These are phyloP conservation scores for Poecilobothrus nobilitatus DNA, from an alignment of 2,888 invertebrate species.

Conservation along the genomic window DNA sequence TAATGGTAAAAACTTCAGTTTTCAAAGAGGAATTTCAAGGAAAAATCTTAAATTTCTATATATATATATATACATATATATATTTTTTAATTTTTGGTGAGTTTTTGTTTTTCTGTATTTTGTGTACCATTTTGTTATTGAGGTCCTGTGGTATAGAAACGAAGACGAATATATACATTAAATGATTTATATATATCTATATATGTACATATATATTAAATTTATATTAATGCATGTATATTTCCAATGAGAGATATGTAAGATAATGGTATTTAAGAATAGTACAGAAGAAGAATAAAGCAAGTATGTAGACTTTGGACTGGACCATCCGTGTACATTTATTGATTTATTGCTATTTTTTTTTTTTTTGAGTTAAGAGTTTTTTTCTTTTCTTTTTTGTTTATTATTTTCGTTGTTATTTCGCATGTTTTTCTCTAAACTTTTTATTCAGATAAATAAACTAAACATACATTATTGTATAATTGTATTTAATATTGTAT, in stretches of 20 bases:
- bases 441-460: background rate
- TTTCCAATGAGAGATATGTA: background rate
- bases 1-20: background rate
- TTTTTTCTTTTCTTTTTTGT: background rate
- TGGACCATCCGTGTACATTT: conserved; percentile 4
- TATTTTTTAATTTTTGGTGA: background rate
- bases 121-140: background rate
- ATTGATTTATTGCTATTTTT: conserved; percentile 1
- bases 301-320: background rate
- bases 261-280: background rate
- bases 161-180: background rate
- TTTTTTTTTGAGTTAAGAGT: background rate
- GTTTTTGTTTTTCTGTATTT: background rate
- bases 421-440: background rate
- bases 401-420: background rate
- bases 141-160: background rate
- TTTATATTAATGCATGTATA: background rate
- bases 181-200: background rate
- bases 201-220: background rate
- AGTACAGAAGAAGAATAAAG: background rate
- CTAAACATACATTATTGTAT: too few relatives aligned
- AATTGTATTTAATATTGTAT: too few relatives aligned
- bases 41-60: background rate
- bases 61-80: too few relatives aligned
- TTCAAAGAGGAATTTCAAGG: background rate